Conservation (phyloP, 2,888 invertebrate genomes). For the Cistogaster globosa region DNA sequence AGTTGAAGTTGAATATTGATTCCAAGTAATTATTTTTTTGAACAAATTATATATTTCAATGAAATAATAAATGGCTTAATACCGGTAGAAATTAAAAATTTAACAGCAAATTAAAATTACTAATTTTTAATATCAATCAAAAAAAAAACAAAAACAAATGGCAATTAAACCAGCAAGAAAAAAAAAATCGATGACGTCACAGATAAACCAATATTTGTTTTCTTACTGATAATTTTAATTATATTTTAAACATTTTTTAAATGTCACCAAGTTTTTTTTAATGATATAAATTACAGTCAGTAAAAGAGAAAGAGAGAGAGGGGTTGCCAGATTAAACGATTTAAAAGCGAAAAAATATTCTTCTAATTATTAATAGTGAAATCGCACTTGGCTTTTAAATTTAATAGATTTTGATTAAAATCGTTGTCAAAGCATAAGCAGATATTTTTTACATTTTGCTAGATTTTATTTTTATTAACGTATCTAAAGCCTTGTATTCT, state of each 20-base stretch:
- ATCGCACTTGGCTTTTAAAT: no score
- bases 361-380: neutral
- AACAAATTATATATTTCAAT: no score
- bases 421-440: no score
- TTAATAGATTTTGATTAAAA: no score
- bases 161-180: conserved; percentile 7
- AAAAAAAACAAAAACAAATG: neutral
- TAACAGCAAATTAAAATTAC: conserved; percentile 16
- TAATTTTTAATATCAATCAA: conserved; percentile 17
- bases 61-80: neutral
- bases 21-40: no score
- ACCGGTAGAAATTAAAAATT: neutral
- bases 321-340: no score
- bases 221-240: neutral
- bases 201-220: conserved; percentile 34
- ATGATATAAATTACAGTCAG: neutral
- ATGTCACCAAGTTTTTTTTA: neutral
- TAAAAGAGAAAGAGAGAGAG: no score
- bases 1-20: no score
- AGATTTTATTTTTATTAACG: no score
- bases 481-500: no score
- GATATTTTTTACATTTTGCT: no score
- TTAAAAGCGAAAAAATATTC: neutral
- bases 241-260: neutral
- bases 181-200: conserved; percentile 43